Conservation (phyloP, 35 echinoderm and acorn worm species). For the Ptychodera flava region DNA sequence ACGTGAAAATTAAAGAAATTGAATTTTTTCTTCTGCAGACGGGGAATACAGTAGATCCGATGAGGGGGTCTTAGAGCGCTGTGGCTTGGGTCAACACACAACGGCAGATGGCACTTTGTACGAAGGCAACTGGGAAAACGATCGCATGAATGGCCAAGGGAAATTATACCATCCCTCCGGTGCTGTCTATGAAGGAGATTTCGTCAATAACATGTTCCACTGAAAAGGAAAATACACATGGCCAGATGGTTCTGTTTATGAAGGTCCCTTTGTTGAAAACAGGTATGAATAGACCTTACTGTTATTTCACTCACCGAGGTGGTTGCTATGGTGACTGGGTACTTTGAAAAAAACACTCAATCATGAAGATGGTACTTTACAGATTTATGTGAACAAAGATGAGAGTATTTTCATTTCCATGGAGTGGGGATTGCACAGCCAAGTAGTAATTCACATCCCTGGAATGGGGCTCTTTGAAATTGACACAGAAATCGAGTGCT, state of each 20-base stretch:
- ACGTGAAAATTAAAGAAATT: no score
- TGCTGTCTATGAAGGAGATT: conserved; percentile 78
- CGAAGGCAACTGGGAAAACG: conserved; percentile 74
- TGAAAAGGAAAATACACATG: conserved; percentile 78
- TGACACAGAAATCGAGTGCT: no score
- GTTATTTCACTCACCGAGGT: no score
- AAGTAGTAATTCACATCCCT: no score
- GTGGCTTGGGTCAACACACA: conserved; percentile 54
- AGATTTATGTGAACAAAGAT: background rate
- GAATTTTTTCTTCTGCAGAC: no score
- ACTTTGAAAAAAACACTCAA: no score
- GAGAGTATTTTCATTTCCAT: background rate
- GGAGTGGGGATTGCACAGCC: no score
- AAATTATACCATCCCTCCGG: conserved; percentile 57
- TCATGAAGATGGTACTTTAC: background rate
- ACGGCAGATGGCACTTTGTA: conserved; percentile 71
- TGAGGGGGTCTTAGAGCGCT: conserved; percentile 68
- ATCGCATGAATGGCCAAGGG: conserved; percentile 88
- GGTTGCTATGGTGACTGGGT: no score
- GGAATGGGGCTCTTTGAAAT: no score
- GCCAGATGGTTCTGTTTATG: conserved; percentile 80
- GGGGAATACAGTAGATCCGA: conserved; percentile 65
- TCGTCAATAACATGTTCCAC: conserved; percentile 84
- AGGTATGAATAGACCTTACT: no score
- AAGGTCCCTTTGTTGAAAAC: conserved; percentile 69